Evolutionary conservation across 2,888 invertebrate genomes (phyloP).

Genomic region (Zygogramma bicolorata): DNA sequence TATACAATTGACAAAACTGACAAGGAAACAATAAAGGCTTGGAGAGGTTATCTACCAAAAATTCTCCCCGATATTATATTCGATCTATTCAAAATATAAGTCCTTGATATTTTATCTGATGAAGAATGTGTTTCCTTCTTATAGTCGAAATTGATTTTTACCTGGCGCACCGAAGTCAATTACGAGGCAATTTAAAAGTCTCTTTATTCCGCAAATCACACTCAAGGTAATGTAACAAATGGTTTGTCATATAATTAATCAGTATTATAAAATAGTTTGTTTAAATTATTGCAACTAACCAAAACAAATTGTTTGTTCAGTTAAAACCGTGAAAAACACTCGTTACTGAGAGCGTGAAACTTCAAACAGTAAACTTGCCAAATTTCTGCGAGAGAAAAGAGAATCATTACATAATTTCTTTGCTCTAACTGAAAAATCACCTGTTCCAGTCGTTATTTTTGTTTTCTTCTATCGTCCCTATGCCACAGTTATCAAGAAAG

Average conservation of each 20-base stretch:
- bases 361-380: conserved; percentile 10
- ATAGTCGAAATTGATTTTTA: too few relatives aligned
- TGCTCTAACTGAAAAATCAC: neutral
- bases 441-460: neutral
- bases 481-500: too few relatives aligned
- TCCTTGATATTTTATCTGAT: too few relatives aligned
- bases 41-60: too few relatives aligned
- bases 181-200: conserved; percentile 6
- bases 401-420: conserved; percentile 2
- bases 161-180: neutral
- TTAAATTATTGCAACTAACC: neutral
- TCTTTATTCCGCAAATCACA: neutral
- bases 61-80: too few relatives aligned
- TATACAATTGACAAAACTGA: too few relatives aligned
- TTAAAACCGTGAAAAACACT: conserved; percentile 14
- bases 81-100: too few relatives aligned
- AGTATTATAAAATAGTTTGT: conserved; percentile 12
- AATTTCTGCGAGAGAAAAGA: conserved; percentile 13
- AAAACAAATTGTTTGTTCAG: conserved; percentile 16
- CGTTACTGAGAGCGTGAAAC: neutral
- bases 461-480: too few relatives aligned
- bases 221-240: conserved; percentile 20
- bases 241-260: conserved; percentile 21
- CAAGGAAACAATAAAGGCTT: too few relatives aligned
- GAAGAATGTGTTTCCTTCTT: too few relatives aligned